Conservation (phyloP, 2,113 vertebrate genomes). For the Apodemus speciosus region DNA sequence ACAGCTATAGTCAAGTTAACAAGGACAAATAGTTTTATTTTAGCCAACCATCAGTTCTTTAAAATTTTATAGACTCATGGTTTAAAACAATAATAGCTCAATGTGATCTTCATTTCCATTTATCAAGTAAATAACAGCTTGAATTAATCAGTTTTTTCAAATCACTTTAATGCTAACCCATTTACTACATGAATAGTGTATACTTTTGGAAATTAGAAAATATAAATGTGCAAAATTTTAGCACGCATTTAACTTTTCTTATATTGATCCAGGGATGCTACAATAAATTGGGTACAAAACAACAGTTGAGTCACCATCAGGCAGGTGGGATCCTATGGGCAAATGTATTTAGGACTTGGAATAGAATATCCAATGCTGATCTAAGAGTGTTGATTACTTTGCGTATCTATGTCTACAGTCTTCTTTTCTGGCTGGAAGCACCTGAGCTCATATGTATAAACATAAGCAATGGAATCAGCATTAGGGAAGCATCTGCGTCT, state of each 20-base stretch:
- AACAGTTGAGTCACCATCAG: neutral
- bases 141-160: neutral
- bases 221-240: neutral
- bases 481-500: neutral
- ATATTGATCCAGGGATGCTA: neutral
- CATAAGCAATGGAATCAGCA: neutral
- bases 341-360: neutral
- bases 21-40: conserved; percentile 25
- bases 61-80: neutral
- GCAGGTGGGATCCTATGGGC: neutral
- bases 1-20: conserved; percentile 1
- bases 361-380: neutral
- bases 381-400: neutral
- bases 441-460: neutral
- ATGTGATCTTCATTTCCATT: neutral
- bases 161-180: neutral
- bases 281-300: neutral
- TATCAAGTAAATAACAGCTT: neutral
- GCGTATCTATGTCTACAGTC: neutral
- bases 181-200: neutral
- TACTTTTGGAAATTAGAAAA: neutral
- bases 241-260: neutral
- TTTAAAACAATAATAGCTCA: neutral
- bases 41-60: neutral
- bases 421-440: neutral